Evolutionary conservation across 2,113 vertebrate species (phyloP).

Genomic region (Cyprinodon tularosa): DNA sequence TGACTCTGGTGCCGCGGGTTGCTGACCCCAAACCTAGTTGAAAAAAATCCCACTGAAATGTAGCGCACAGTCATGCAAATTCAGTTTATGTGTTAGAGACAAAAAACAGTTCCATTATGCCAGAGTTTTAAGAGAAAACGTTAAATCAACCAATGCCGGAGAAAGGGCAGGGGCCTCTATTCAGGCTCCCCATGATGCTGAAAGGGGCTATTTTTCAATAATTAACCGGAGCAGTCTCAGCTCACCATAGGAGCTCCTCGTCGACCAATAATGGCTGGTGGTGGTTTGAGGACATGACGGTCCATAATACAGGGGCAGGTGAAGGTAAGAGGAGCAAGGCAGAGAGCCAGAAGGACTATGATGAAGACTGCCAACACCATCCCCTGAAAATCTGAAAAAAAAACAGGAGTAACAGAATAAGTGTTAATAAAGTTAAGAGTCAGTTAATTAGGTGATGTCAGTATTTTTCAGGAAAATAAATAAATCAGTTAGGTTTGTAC

Average conservation of each 20-base stretch:
- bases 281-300: slow-evolving; percentile 82
- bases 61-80: too few species aligned
- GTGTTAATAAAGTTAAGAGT: neutral
- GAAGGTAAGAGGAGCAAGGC: slow-evolving; percentile 88
- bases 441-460: neutral
- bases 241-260: slow-evolving; percentile 92
- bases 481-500: neutral
- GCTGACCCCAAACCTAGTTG: too few species aligned
- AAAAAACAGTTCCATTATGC: too few species aligned
- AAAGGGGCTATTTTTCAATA: neutral
- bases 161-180: too few species aligned
- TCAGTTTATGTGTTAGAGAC: too few species aligned
- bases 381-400: slow-evolving; percentile 84
- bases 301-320: slow-evolving; percentile 97
- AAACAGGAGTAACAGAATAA: neutral
- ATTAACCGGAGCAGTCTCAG: neutral
- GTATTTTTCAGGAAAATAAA: neutral
- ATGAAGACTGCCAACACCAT: slow-evolving; percentile 83
- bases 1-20: too few species aligned
- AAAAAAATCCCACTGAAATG: too few species aligned
- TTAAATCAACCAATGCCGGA: too few species aligned
- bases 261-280: slow-evolving; percentile 87
- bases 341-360: slow-evolving; percentile 84
- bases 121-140: too few species aligned
- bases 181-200: too few species aligned